Conservation (phyloP, 2,888 invertebrate genomes). For the Spodoptera exigua region DNA sequence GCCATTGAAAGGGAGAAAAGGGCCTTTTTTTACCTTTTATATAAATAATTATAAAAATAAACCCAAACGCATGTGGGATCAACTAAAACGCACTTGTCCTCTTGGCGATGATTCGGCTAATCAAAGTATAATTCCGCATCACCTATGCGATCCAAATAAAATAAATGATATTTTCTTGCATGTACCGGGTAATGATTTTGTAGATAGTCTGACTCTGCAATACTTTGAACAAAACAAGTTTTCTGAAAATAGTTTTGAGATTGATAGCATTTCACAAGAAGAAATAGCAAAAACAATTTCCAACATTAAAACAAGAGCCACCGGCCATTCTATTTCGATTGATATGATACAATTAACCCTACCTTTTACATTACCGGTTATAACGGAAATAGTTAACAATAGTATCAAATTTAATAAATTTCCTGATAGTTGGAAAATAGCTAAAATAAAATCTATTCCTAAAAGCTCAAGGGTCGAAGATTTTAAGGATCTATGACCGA, state of each 20-base stretch:
- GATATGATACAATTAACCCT: constrained; percentile 13
- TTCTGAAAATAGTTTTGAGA: background rate
- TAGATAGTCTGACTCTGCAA: background rate
- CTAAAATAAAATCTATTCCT: constrained; percentile 2
- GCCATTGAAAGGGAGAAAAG: constrained; percentile 3
- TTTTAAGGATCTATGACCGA: constrained; percentile 4
- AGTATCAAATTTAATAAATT: background rate
- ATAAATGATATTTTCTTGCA: constrained; percentile 1
- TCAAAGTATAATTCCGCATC: background rate
- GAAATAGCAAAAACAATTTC: background rate
- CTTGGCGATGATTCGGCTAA: background rate
- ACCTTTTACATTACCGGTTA: background rate
- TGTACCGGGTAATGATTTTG: background rate
- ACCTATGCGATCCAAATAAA: constrained; percentile 1
- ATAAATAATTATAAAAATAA: constrained; percentile 8
- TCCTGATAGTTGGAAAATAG: background rate
- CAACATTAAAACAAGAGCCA: constrained; percentile 6
- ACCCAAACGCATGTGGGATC: constrained; percentile 7
- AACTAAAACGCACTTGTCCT: constrained; percentile 6
- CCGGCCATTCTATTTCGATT: constrained; percentile 4
- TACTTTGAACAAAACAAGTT: constrained; percentile 1
- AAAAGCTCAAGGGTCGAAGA: constrained; percentile 3
- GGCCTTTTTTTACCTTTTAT: constrained; percentile 5
- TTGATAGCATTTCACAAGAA: background rate
- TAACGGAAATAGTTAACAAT: background rate